Evolutionary conservation across 2,113 vertebrate species (phyloP).

Genomic region (Bombycilla garrulus): DNA sequence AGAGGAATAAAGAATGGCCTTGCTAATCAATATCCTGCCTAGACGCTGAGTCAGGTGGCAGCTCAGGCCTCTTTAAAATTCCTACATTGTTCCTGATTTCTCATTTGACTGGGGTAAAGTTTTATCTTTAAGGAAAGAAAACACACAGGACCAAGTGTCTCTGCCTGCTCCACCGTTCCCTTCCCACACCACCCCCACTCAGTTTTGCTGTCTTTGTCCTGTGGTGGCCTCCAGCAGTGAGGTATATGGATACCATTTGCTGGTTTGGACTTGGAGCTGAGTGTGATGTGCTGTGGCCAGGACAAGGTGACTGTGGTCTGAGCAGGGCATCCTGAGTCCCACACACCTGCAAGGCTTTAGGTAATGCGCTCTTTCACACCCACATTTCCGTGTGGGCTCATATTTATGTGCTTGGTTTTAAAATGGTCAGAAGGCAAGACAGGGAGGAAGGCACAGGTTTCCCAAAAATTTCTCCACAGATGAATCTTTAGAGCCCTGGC

Average conservation of each 20-base stretch:
- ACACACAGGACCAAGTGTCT: neutral
- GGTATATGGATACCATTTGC: neutral
- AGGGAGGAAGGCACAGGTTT: slow-evolving; percentile 27
- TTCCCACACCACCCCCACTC: neutral
- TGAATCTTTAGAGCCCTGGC: neutral
- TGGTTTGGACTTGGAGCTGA: neutral
- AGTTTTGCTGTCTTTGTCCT: neutral
- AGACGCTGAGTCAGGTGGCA: slow-evolving; percentile 69
- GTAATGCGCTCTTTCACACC: neutral
- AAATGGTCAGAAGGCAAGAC: neutral
- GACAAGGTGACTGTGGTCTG: neutral
- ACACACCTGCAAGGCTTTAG: neutral
- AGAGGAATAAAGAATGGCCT: slow-evolving; percentile 64
- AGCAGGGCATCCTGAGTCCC: neutral
- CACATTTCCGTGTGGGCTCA: neutral
- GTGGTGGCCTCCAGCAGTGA: neutral
- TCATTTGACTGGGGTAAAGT: neutral
- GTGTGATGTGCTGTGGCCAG: neutral
- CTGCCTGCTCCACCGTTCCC: neutral
- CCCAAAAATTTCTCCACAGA: neutral
- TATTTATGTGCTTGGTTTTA: neutral
- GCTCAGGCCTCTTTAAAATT: slow-evolving; percentile 53
- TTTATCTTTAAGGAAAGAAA: slow-evolving; percentile 59
- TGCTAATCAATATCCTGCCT: slow-evolving; percentile 68
- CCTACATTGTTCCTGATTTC: slow-evolving; percentile 54